phyloP scores from a whole-genome alignment of 2,888 invertebrate genomes.

The Athalia cordata region DNA sequence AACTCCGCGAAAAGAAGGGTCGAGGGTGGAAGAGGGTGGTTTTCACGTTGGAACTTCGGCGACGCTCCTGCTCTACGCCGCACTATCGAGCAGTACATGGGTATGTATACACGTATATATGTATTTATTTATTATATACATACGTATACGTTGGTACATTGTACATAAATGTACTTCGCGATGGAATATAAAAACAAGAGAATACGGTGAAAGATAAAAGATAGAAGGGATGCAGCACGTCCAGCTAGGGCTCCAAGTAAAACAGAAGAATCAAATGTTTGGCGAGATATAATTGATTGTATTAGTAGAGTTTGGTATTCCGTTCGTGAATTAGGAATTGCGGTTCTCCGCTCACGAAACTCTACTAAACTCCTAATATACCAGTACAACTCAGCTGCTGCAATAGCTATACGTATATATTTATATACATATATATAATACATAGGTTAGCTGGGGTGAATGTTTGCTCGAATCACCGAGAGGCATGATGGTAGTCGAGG shows the following conservation, averaged over 20 bases:
- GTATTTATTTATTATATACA: conserved; percentile 1
- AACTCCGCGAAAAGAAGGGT: conserved; percentile 63
- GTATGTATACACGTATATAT: conserved; percentile 19
- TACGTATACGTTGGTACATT: not conserved
- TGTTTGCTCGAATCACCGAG: conserved; percentile 67
- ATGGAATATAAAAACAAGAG: conserved; percentile 30
- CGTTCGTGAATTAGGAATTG: conserved; percentile 60
- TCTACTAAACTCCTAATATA: conserved; percentile 29
- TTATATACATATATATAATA: too few relatives aligned
- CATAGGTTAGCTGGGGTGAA: conserved; percentile 56
- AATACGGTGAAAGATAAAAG: conserved; percentile 46
- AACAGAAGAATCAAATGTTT: conserved; percentile 67
- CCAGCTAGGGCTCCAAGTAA: conserved; percentile 58
- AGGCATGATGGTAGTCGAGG: conserved; percentile 46
- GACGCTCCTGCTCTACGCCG: too few relatives aligned
- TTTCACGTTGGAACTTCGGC: not conserved
- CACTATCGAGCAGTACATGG: not conserved
- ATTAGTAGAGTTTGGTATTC: conserved; percentile 71
- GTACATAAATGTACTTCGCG: not conserved
- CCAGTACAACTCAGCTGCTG: conserved; percentile 22
- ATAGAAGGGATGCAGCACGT: conserved; percentile 25
- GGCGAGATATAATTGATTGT: conserved; percentile 71
- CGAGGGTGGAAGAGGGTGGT: not conserved
- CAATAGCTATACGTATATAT: not conserved
- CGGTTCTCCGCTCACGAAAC: conserved; percentile 19